Evolutionary conservation across 2,113 vertebrate species (phyloP).

Genomic region (Raja brachyura): DNA sequence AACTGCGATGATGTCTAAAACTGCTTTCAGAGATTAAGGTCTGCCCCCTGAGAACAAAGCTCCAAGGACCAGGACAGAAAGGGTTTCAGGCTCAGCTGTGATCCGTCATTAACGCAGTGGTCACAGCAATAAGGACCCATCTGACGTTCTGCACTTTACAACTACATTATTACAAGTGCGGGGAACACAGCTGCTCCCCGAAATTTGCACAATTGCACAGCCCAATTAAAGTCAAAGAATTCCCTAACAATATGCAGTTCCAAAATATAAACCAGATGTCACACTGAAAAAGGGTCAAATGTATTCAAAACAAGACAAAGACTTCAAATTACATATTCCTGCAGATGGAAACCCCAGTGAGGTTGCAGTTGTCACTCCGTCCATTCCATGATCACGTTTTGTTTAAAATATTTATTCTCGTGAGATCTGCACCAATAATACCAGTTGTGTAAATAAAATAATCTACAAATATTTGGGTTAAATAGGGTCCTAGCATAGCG

Average conservation of each 20-base stretch:
- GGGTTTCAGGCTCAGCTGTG: constrained; percentile 1
- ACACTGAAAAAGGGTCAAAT: constrained; percentile 1
- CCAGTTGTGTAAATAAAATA: neutral
- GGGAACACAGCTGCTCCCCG: neutral
- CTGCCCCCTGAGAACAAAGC: neutral
- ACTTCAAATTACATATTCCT: neutral
- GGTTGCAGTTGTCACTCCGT: neutral
- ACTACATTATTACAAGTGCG: neutral
- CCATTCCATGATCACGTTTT: neutral
- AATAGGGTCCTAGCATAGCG: neutral
- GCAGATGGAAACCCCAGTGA: neutral
- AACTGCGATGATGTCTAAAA: neutral
- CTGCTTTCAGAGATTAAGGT: constrained; percentile 18
- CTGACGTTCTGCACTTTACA: neutral
- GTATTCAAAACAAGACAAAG: neutral
- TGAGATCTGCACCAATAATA: neutral
- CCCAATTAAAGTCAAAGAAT: constrained; percentile 2
- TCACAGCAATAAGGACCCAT: neutral
- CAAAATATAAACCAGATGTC: constrained; percentile 7
- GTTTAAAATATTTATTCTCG: neutral
- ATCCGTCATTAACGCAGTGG: constrained; percentile 4
- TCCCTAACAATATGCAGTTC: neutral
- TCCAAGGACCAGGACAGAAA: neutral
- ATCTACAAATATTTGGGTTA: neutral
- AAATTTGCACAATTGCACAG: neutral